Base-by-base conservation (phyloP, 2,797 vertebrate genomes). In the Rhinophrynus dorsalis region DNA sequence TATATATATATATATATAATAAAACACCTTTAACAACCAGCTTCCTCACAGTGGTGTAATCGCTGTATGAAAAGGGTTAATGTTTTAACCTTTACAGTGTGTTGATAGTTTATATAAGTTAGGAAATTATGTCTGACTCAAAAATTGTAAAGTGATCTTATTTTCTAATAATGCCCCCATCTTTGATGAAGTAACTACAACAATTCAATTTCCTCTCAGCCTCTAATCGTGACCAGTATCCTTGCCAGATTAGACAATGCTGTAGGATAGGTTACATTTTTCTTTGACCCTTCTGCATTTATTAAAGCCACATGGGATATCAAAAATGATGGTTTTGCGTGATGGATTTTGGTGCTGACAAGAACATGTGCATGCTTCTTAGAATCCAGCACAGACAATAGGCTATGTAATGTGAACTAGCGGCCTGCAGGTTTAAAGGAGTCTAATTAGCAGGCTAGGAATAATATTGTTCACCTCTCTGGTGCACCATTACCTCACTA, bases 311-410 rank as follows among this genome's bases (percentile, higher is more conserved):
- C 37, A 32, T 24, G 66, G 66, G 55, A 68, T 35, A 58, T 58
- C 65, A 58, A 67, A 57, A 57, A 24, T 68, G 30, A 18, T 48
- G 32, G 51, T 68, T 30, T 27, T 47, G 17, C 2, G 40, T 17
- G n/a, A 20, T 21, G 20, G 33, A 68, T 51, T 68, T 59, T 69
- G 30, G 13, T 54, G 23, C 47, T 69, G 54, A 68, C 55, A 59
- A 48, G 65, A 57, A 58, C 65, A 58, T 67, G 40, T 67, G 65
- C 29, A 24, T 67, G 26, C 21, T 27, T 48, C 11, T 26, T 13
- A 26, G 21, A 27, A 27, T 50, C 5, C 37, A 45, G 20, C 52
- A 56, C 33, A 26, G 51, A 51, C 40, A 57, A 20, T 17, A 24
- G 18, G 27, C 23, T 47, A 48, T 50, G 24, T 15, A 59, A 50